Percentiles rank a stretch among this genome's conserved stretches.
Conservation (phyloP, 2,888 invertebrate species). For the Ichneumoninae sp. region DNA sequence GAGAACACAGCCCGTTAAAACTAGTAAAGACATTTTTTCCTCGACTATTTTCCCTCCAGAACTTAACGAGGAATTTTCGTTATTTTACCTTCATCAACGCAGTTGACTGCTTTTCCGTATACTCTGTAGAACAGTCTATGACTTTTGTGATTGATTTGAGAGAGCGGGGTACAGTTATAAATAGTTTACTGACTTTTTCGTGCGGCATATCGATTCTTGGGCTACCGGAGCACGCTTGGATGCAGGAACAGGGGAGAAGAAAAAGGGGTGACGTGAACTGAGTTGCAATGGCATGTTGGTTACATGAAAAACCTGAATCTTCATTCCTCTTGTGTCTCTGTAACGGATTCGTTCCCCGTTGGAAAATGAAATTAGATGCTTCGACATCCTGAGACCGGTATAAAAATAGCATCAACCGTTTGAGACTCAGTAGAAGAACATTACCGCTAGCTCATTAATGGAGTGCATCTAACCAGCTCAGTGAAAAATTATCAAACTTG, state of each 20-base stretch:
- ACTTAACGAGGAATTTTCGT: background rate
- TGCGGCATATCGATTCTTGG: slow-evolving; percentile 75
- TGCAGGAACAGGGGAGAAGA: slow-evolving; percentile 64
- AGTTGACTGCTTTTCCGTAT: slow-evolving; percentile 10
- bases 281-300: slow-evolving; percentile 16
- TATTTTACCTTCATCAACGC: slow-evolving; percentile 17
- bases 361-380: background rate
- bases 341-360: slow-evolving; percentile 10
- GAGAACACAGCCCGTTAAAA: slow-evolving; percentile 49
- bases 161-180: slow-evolving; percentile 1
- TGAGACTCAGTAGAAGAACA: background rate
- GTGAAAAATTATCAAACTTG: background rate
- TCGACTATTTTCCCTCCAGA: slow-evolving; percentile 30
- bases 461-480: background rate
- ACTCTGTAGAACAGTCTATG: slow-evolving; percentile 6
- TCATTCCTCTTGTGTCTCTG: slow-evolving; percentile 44
- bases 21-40: slow-evolving; percentile 57
- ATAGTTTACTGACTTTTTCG: slow-evolving; percentile 64
- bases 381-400: background rate
- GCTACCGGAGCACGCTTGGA: slow-evolving; percentile 63
- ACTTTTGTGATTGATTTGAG: slow-evolving; percentile 23
- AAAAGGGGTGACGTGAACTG: slow-evolving; percentile 49
- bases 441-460: background rate
- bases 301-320: slow-evolving; percentile 34
- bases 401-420: background rate